Evolutionary conservation across 2,113 vertebrate species (phyloP).

Genomic region (Crotalus helleri): DNA sequence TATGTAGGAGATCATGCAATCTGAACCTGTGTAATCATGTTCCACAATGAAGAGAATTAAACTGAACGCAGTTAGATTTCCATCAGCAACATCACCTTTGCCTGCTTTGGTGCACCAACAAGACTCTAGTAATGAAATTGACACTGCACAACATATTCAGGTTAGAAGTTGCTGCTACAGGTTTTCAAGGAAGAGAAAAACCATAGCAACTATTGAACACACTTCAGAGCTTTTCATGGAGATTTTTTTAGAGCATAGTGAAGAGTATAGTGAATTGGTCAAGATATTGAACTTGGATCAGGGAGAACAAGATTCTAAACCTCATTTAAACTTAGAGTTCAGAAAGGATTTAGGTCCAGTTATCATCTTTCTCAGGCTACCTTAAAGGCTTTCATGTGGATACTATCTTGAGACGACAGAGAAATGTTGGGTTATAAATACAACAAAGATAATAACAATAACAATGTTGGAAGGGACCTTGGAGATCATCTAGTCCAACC

Average conservation of each 20-base stretch:
- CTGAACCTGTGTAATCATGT: not conserved
- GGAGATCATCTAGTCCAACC: too few relatives aligned
- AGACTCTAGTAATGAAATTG: not conserved
- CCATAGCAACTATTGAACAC: not conserved
- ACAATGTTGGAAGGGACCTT: too few relatives aligned
- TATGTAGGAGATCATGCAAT: not conserved
- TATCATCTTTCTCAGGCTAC: not conserved
- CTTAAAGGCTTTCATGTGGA: not conserved
- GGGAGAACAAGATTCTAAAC: not conserved
- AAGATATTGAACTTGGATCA: not conserved
- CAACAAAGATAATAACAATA: not conserved
- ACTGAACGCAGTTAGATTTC: not conserved
- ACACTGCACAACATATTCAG: not conserved
- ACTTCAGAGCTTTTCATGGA: not conserved
- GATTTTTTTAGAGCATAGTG: not conserved
- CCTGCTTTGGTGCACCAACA: not conserved
- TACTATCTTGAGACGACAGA: not conserved
- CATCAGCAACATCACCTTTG: not conserved
- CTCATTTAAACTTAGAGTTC: not conserved
- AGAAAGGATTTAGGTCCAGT: not conserved
- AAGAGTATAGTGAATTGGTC: not conserved
- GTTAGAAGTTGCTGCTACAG: not conserved
- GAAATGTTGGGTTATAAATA: not conserved
- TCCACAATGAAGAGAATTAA: not conserved
- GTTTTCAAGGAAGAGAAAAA: not conserved